Evolutionary conservation across 2,888 invertebrate species (phyloP), one percentile per base, ranked within the genome.

Genomic region (Drosophila quinaria): DNA sequence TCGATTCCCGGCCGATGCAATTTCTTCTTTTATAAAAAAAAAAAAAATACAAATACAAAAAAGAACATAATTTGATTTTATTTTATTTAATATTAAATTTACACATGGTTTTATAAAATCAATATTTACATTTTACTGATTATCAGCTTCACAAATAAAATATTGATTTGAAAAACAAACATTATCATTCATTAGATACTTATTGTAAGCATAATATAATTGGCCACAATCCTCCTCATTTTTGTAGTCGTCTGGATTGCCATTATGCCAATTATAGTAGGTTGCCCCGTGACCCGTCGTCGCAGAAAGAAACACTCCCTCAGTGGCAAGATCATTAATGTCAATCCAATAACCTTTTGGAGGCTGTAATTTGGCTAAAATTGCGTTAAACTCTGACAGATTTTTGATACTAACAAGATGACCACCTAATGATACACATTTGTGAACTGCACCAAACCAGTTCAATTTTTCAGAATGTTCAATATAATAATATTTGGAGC

Each of bases 1-100:
- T 87, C 87, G 87, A 87, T 87, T 87, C 87, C 0, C 65, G 60
- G 52, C 60, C 52, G 60, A 60, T 17, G 8, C 13, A 9, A 1
- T 35, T 22, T 0, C 0, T n/a, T n/a, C n/a, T n/a, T n/a, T n/a
- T n/a, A n/a, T n/a, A n/a, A n/a, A 3, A 22, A 22, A 22, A 22
- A 22, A 22, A 22, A 3, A 22, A 22, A 22, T 22, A 22, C 22
- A 22, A 22, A 22, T 22, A 22, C 22, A 22, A 22, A 22, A 22
- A 22, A n/a, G n/a, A 22, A 22, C 22, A 4, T 5, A 25, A 25
- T 25, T 5, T 5, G 25, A 25, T 25, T 41, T 42, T 9, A 10
- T 9, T 41, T 25, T 25, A 25, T 25, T 25, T 25, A 5, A 0
- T 5, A 15, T 41, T 41, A 17, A 17, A 37, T 1, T 6, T n/a